These are phyloP conservation scores for Phenganax marumi DNA, from an alignment of 92 coral and sea anemone species.

Conservation along the genomic window DNA sequence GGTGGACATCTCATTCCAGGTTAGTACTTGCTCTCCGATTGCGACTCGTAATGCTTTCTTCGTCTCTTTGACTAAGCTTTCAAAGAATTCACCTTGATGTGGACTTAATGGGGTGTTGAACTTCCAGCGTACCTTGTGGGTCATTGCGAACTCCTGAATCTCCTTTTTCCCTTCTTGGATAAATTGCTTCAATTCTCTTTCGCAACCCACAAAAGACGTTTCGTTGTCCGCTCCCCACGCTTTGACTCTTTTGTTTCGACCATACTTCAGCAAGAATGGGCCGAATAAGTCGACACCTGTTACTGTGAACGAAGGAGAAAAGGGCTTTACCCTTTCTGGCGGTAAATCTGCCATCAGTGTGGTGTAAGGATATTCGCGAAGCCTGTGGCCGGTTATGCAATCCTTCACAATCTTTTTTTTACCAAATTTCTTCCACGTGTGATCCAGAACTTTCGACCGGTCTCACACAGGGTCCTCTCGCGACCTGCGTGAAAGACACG, in stretches of 20 bases:
- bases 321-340: constrained; percentile 44
- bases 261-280: constrained; percentile 41
- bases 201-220: not conserved
- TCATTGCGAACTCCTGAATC: no score
- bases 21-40: constrained; percentile 34
- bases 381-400: constrained; percentile 43
- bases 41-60: no score
- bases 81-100: no score
- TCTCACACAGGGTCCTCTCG: constrained; percentile 46
- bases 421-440: constrained; percentile 30
- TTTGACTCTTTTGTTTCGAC: not conserved
- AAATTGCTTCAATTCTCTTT: not conserved
- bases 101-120: no score
- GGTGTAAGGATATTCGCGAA: constrained; percentile 44
- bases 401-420: constrained; percentile 21
- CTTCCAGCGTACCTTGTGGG: no score
- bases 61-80: no score
- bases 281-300: constrained; percentile 59
- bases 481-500: constrained; percentile 35
- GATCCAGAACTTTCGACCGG: constrained; percentile 41
- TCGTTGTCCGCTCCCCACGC: constrained; percentile 28
- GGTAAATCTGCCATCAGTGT: constrained; percentile 55
- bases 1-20: constrained; percentile 44
- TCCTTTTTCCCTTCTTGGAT: not conserved
- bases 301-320: constrained; percentile 49